Evolutionary conservation across 2,797 vertebrate species (phyloP), one percentile per base, ranked within the genome.

Genomic region (Microctenopoma lineatum): DNA sequence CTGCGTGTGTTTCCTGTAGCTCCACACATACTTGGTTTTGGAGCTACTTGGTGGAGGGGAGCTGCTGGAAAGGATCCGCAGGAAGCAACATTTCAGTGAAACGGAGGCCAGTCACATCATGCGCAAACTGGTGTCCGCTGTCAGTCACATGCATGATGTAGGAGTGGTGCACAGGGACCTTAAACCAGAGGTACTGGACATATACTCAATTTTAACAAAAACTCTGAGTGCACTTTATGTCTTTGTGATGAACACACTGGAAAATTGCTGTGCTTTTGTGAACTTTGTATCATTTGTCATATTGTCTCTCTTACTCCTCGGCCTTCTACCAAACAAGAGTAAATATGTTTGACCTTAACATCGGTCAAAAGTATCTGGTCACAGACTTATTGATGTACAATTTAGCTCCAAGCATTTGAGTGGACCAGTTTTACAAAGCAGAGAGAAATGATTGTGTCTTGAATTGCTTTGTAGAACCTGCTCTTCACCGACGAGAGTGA

Each of bases 111-210:
- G 97, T 80, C 94, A 93, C 77, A 99, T 99, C 83, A 99, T 99
- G 97, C 93, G 97, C 72, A 96, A 93, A 60, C 95, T 99, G 41
- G 97, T 99, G 64, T 99, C 98, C 0, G 98, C 98, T 0, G 98
- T 98, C 74, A 99, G 97, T 90, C 97, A 99, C 89, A 99, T 99
- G 98, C 98, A 99, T 0, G 98, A 99, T 16, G 98, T 98, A 0
- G 97, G 98, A 27, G 98, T 99, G 59, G 97, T 99, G 73, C 97
- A 99, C 48, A 89, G 98, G 65, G 98, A 99, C 81, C 93, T 99
- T 68, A 99, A 99, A 84, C 97, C 98, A 1, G 97, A 99, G 97
- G 98, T 98, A 96, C 3, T 26, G 39, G 13, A 70, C 36, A 5
- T 36, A 15, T 25, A 18, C 50, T 57, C 21, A 21, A 21, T 56